These are phyloP conservation scores for Bovichtus diacanthus DNA, from an alignment of 2,797 vertebrate genomes.

Conservation along the genomic window DNA sequence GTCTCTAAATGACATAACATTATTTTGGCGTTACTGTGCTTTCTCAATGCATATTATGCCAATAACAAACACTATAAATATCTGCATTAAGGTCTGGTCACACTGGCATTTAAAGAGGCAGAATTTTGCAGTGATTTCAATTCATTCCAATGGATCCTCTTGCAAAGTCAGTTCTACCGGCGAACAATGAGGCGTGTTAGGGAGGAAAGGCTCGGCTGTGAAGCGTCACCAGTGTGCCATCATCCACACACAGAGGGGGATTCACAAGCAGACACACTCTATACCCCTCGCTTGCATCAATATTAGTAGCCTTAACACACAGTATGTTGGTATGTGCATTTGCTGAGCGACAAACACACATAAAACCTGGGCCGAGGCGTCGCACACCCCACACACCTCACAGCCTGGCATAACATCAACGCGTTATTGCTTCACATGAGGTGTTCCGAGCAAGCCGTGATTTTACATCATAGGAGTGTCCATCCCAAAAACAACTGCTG, in stretches of 20 bases:
- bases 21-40: background rate
- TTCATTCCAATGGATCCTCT: background rate
- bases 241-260: slow-evolving; percentile 35
- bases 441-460: slow-evolving; percentile 3
- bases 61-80: background rate
- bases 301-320: slow-evolving; percentile 11
- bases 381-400: background rate
- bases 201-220: background rate
- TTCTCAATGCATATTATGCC: background rate
- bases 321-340: slow-evolving; percentile 48
- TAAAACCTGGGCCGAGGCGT: slow-evolving; percentile 13
- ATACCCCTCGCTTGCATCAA: slow-evolving; percentile 1
- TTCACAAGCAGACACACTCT: slow-evolving; percentile 17
- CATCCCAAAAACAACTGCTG: background rate
- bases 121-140: background rate
- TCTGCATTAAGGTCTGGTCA: background rate
- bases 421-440: slow-evolving; percentile 54
- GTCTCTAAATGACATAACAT: background rate
- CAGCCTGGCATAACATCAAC: slow-evolving; percentile 3
- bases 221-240: slow-evolving; percentile 7
- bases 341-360: slow-evolving; percentile 82
- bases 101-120: background rate
- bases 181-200: background rate
- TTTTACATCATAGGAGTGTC: background rate
- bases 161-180: background rate